phyloP scores from a whole-genome alignment of 2,113 vertebrate species.

The Lathamus discolor region DNA sequence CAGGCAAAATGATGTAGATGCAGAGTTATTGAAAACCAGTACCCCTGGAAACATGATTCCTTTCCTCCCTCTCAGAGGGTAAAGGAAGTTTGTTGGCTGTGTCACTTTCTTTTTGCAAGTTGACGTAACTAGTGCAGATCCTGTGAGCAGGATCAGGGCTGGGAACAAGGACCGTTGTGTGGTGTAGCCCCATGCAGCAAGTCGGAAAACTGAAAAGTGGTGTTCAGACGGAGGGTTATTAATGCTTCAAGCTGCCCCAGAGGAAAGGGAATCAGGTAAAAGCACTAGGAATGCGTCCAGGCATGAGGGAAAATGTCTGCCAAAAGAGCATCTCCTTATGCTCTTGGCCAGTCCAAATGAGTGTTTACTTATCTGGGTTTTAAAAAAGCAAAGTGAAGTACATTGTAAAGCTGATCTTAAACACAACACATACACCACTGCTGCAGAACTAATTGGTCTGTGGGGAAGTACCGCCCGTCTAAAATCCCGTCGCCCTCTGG shows the following conservation, averaged over 20 bases:
- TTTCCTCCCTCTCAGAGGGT: not conserved
- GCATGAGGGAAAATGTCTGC: not conserved
- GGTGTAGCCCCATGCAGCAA: not conserved
- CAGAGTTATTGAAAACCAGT: not conserved
- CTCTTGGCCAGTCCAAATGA: not conserved
- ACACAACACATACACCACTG: not conserved
- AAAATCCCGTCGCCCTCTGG: not conserved
- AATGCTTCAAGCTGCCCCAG: not conserved
- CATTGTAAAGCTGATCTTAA: not conserved
- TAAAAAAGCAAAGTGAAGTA: not conserved
- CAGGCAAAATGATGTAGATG: not conserved
- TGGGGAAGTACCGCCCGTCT: not conserved
- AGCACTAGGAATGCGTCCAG: not conserved
- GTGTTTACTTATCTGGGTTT: not conserved
- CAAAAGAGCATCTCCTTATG: not conserved
- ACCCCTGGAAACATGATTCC: not conserved
- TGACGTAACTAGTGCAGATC: not conserved
- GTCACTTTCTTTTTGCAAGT: not conserved
- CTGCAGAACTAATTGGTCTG: not conserved
- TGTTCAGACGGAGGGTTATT: not conserved
- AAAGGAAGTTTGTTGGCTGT: not conserved
- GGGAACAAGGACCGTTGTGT: not conserved
- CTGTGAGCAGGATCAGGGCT: conserved; percentile 22
- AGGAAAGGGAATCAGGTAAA: not conserved
- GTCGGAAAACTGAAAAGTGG: not conserved